Evolutionary conservation across 2,113 vertebrate genomes (phyloP), one percentile per base, ranked within the genome.

Genomic region (Anser brachyrhynchus): DNA sequence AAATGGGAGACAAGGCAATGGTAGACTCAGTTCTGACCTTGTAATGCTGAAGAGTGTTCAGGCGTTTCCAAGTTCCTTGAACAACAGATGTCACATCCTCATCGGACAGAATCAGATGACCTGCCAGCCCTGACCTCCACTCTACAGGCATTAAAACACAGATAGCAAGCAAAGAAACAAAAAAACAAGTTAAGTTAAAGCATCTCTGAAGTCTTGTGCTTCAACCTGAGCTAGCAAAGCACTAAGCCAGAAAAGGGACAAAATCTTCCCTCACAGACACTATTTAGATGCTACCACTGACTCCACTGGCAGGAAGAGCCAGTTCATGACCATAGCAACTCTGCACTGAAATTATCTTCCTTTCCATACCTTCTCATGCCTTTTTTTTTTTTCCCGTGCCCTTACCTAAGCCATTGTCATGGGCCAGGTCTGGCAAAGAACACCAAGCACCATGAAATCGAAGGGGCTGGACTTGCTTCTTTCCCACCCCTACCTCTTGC

Each of bases 1-100:
- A 83, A 46, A 62, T 12, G 12, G 52, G 22, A 44, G 13, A 51
- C 5, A 35, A 37, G 12, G 22, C 77, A 83, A 52, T 1, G 6
- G 44, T 6, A 71, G 52, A 44, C 15, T 29, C 18, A 55, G n/a
- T 55, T 82, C 96, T 95, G 57, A 99, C 99, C 99, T 99, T 99
- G 96, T 99, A 99, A 87, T 99, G 99, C 89, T 99, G 99, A 85
- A 99, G 96, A 1, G 99, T 99, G 95, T 99, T 99, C 55, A 99
- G 98, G 16, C 99, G 98, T 84, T 99, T 99, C 99, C 99, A 99
- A 76, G 98, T 98, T 66, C 99, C 99, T 96, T 99, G 99, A 55
- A 99, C 97, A 62, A 99, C 99, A 22, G 99, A 99, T 0, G 99
- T 99, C 94, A 99, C 97, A 59, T 99, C 99, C 95, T 99, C 99